phyloP scores from a whole-genome alignment of 2,888 invertebrate species.

The Rutpela maculata region DNA sequence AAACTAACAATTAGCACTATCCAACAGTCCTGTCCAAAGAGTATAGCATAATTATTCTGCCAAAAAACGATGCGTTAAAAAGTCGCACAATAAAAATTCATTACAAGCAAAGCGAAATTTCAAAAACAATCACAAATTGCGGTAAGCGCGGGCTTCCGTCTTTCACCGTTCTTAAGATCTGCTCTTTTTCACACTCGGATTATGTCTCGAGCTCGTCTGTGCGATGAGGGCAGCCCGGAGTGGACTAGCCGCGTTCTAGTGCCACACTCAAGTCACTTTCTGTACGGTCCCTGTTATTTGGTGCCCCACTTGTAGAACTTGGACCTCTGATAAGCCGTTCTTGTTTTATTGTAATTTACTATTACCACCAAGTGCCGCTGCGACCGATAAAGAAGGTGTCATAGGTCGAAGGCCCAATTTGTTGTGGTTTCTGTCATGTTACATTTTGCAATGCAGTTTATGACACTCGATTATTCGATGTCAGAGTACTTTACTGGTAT shows the following conservation, averaged over 20 bases:
- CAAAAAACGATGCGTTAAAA: background rate
- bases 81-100: constrained; percentile 11
- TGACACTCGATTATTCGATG: no score
- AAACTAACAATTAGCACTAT: constrained; percentile 24
- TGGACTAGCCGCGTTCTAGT: constrained; percentile 19
- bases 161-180: constrained; percentile 15
- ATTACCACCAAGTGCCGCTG: background rate
- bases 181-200: constrained; percentile 28
- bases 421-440: background rate
- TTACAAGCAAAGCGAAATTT: background rate
- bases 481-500: no score
- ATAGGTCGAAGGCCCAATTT: constrained; percentile 5
- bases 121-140: constrained; percentile 4
- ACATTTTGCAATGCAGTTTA: background rate
- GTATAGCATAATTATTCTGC: constrained; percentile 1
- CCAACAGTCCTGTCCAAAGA: background rate
- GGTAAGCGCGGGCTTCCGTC: constrained; percentile 19
- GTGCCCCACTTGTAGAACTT: constrained; percentile 36
- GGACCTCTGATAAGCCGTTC: constrained; percentile 36
- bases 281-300: constrained; percentile 22
- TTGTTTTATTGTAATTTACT: constrained; percentile 14
- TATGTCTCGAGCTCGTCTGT: constrained; percentile 18
- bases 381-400: background rate
- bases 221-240: constrained; percentile 16
- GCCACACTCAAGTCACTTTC: constrained; percentile 29